These are phyloP conservation scores for Lepidonotus clava DNA, from an alignment of 2,888 invertebrate species.

Conservation along the genomic window DNA sequence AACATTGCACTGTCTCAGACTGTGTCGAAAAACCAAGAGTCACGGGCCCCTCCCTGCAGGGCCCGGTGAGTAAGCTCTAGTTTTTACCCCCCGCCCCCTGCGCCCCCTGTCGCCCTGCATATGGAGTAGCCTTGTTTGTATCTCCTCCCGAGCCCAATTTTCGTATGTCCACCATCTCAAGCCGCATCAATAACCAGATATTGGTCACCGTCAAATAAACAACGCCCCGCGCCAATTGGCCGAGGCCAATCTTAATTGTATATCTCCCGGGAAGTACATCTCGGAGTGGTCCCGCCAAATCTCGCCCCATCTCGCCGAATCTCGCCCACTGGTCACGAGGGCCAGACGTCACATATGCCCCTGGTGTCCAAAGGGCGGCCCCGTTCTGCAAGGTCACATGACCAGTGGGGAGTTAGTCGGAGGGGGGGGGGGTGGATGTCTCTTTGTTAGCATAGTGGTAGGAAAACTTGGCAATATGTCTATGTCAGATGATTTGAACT, in stretches of 20 bases:
- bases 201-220: conserved; percentile 37
- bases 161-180: conserved; percentile 48
- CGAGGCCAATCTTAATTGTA: conserved; percentile 36
- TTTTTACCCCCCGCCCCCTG: too few relatives aligned
- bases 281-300: not conserved
- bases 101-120: conserved; percentile 31
- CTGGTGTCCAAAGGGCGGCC: not conserved
- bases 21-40: too few relatives aligned
- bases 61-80: too few relatives aligned
- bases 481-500: too few relatives aligned
- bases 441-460: too few relatives aligned
- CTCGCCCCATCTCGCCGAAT: conserved; percentile 16
- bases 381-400: not conserved
- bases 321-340: conserved; percentile 39
- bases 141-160: conserved; percentile 37
- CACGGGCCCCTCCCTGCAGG: too few relatives aligned
- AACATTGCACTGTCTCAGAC: too few relatives aligned
- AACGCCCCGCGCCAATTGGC: conserved; percentile 14
- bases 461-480: too few relatives aligned
- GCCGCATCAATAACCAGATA: conserved; percentile 36
- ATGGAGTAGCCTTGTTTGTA: conserved; percentile 32
- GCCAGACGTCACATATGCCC: conserved; percentile 47
- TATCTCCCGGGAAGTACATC: conserved; percentile 4
- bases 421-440: not conserved
- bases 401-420: not conserved